These are phyloP conservation scores for Lucinisca nassula DNA, from an alignment of 2,888 invertebrate species.

Conservation along the genomic window DNA sequence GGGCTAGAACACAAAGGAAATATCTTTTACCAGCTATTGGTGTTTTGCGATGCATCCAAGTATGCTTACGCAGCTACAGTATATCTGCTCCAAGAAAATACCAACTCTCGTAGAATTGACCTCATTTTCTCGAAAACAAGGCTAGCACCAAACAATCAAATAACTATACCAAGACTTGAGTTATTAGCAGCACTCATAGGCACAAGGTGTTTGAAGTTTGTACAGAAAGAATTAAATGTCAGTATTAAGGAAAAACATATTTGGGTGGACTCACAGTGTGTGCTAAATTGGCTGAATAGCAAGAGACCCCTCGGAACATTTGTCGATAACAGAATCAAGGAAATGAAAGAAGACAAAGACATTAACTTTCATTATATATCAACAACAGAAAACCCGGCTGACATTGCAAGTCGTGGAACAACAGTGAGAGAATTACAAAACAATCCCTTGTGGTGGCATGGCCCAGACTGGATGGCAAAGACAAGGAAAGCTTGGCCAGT, in stretches of 20 bases:
- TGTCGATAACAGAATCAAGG: neutral
- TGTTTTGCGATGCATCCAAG: no score
- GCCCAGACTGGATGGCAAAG: neutral
- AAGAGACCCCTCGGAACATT: neutral
- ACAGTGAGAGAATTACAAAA: neutral
- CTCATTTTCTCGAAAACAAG: neutral
- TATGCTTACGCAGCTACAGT: no score
- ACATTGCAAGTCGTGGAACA: slow-evolving; percentile 5
- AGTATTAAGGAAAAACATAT: neutral
- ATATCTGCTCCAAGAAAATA: neutral
- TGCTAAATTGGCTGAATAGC: neutral
- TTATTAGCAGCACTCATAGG: neutral
- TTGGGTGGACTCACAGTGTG: neutral
- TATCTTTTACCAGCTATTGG: no score
- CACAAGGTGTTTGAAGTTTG: neutral
- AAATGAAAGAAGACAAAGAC: neutral
- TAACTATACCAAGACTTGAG: slow-evolving; percentile 8
- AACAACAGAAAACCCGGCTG: neutral
- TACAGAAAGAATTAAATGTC: neutral
- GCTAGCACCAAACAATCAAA: neutral
- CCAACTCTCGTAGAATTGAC: neutral
- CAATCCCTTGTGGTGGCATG: neutral
- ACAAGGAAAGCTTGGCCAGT: neutral
- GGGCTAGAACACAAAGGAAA: no score
- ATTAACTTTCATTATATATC: neutral